Evolutionary conservation across 2,113 vertebrate species (phyloP), one percentile per base, ranked within the genome.

Genomic region (Caloenas nicobarica): DNA sequence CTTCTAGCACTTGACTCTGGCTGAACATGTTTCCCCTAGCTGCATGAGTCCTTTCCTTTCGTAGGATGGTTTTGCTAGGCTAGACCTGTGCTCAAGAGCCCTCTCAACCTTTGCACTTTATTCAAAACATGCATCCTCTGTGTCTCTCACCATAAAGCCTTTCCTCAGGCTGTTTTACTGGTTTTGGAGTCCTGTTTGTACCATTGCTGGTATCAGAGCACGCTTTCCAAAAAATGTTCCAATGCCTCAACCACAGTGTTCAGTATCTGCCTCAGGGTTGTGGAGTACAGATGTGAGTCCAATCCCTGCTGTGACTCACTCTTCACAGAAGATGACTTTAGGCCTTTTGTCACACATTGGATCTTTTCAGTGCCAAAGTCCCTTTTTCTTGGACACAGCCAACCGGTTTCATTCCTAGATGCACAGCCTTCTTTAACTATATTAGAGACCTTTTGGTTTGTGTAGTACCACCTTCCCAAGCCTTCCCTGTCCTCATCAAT

Each of bases 281-380:
- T 51, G 88, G 81, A 64, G 69, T 19, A 48, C 91, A 92, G 86
- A 86, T 71, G 83, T 56, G 89, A 93, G 58, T 33, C 69, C 69
- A 33, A 4, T 28, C 80, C 83, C 77, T 57, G 69, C 86, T 79
- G 64, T 93, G 94, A 93, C 65, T 97, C 91, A 91, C 66, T 89
- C 84, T 81, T 93, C 66, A 86, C 68, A 78, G 56, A 74, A 86
- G 91, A 74, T 84, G 36, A 53, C 83, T 94, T 81, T 1, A 34
- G 69, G 72, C 56, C 77, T 60, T 84, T 95, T 95, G 92, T 90
- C 77, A 89, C 88, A 91, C 88, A 19, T 34, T 46, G 92, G 87
- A 33, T 89, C 70, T 56, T 79, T 14, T 13, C 57, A 24, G 60
- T 54, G 68, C 91, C 64, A 60, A 88, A 86, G 86, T 83, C 85